phyloP scores from a whole-genome alignment of 2,888 invertebrate species.

The Nebria salina region DNA sequence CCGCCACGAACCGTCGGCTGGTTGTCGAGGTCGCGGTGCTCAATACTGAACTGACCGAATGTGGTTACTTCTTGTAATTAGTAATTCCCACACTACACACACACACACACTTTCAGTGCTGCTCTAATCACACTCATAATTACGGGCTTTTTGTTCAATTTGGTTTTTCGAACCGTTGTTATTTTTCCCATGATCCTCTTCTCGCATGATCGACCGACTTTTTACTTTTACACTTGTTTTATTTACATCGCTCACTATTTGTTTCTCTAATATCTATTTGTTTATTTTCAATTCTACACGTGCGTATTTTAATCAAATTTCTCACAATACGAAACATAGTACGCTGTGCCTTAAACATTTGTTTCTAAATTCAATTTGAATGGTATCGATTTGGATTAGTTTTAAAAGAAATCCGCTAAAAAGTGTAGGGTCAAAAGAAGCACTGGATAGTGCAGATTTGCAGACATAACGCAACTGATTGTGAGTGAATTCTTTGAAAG shows the following conservation, averaged over 20 bases:
- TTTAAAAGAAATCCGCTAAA: not conserved
- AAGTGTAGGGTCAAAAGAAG: not conserved
- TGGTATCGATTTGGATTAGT: too few relatives aligned
- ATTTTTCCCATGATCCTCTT: constrained; percentile 58
- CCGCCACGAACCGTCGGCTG: constrained; percentile 31
- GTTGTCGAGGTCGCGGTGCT: not conserved
- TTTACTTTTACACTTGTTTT: constrained; percentile 29
- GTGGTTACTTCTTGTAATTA: constrained; percentile 60
- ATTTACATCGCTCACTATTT: constrained; percentile 35
- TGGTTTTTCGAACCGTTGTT: constrained; percentile 55
- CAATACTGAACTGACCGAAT: constrained; percentile 51
- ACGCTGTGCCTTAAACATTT: too few relatives aligned
- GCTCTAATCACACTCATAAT: constrained; percentile 61
- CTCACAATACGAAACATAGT: not conserved
- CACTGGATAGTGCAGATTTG: not conserved
- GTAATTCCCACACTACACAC: constrained; percentile 60
- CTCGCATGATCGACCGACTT: constrained; percentile 41
- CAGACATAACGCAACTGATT: not conserved
- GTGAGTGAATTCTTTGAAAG: not conserved
- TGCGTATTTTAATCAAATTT: not conserved
- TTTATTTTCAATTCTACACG: not conserved
- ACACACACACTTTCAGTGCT: constrained; percentile 39
- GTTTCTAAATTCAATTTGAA: too few relatives aligned
- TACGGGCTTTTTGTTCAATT: constrained; percentile 61
- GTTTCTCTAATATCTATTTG: constrained; percentile 9